Conservation (phyloP, 2,797 vertebrate genomes). For the Manis crassicaudata region DNA sequence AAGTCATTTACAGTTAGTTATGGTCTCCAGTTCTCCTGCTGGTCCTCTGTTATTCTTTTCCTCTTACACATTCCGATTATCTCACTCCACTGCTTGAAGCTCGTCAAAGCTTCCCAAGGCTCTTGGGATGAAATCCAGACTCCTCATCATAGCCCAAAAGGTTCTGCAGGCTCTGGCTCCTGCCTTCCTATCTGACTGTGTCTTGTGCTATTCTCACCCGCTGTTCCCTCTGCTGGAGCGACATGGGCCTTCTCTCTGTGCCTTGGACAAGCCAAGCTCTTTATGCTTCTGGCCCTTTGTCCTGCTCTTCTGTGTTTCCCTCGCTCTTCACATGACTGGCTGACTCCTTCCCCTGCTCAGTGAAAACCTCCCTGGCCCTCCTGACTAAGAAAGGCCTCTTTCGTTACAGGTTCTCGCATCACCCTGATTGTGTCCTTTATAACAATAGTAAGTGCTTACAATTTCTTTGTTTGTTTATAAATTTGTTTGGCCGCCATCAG, state of each 20-base stretch:
- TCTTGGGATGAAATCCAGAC: slow-evolving; percentile 35
- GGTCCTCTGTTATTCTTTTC: slow-evolving; percentile 38
- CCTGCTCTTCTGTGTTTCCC: not conserved
- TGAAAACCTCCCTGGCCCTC: not conserved
- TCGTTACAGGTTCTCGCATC: not conserved
- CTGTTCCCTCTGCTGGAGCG: not conserved
- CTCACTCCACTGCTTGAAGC: slow-evolving; percentile 20
- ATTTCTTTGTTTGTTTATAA: not conserved
- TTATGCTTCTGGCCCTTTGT: not conserved
- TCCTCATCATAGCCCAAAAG: not conserved
- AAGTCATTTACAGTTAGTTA: slow-evolving; percentile 65
- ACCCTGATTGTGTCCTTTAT: not conserved
- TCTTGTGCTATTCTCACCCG: not conserved
- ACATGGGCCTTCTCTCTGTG: not conserved
- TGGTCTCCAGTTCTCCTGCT: slow-evolving; percentile 38
- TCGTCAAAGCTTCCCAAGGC: not conserved
- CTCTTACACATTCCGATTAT: slow-evolving; percentile 18
- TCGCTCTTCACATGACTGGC: not conserved
- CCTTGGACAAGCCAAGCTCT: not conserved
- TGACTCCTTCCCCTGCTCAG: not conserved
- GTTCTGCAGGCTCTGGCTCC: not conserved
- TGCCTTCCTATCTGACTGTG: not conserved
- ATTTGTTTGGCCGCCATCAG: not conserved
- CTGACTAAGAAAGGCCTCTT: not conserved
- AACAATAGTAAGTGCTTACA: not conserved